Evolutionary conservation across 2,797 vertebrate genomes (phyloP), one percentile per base, ranked within the genome.

Genomic region (Euthynnus affinis): DNA sequence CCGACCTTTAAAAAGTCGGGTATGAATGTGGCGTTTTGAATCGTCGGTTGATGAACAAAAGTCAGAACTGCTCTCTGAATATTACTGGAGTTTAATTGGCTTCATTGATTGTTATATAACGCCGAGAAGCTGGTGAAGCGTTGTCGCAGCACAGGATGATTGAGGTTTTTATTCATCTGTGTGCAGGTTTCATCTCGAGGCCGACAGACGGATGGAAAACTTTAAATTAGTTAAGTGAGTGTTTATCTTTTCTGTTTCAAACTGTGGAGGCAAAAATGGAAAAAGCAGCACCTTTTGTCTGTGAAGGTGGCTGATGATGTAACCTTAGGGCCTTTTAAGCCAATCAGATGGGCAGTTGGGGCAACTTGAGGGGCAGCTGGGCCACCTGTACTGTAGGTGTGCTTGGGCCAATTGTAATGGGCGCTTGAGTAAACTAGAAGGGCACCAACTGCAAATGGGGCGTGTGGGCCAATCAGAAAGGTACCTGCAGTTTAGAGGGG

Each of bases 1-100:
- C 44, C 42, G 3, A 53, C 34, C 6, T n/a, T n/a, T 49, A 25
- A 57, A 59, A 34, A 27, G 27, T 51, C 49, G 22, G 13, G 66
- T 25, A n/a, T 0, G 37, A 80, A 60, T 27, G 57, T 32, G 3
- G 53, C 32, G 6, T 67, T 78, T 74, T 69, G 58, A 76, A 64
- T 78, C 56, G 73, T 62, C 22, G 1, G n/a, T 15, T 60, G 55
- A 48, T 0, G n/a, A 48, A 46, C 65, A 64, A 46, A 46, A 83
- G 71, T 68, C 48, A 1, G 34, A 56, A 56, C 22, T 0, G 44
- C 42, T 17, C 17, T 48, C 15, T 48, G 23, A 25, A 58, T 67
- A 7, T 23, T 20, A 12, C 10, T 46, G 34, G 22, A 59, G 78
- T 51, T 62, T 15, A 49, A 48, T 48, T 48, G 44, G 61, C 6